Evolutionary conservation across 2,888 invertebrate species (phyloP).

Genomic region (Spodoptera exigua): DNA sequence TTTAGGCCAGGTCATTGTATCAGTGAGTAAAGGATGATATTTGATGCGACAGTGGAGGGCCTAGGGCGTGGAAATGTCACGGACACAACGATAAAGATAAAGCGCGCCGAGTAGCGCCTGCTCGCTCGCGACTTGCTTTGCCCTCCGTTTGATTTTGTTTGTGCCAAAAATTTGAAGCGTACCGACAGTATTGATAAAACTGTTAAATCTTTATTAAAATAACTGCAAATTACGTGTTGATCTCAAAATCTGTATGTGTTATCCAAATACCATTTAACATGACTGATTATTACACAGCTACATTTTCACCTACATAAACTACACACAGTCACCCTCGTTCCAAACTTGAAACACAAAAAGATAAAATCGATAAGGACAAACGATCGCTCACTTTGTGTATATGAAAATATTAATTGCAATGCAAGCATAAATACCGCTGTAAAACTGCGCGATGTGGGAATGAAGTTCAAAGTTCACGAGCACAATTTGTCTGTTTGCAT

Average conservation of each 20-base stretch:
- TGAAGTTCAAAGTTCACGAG: slow-evolving; percentile 21
- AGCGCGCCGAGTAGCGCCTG: slow-evolving; percentile 44
- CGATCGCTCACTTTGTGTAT: not conserved
- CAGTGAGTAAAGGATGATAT: slow-evolving; percentile 63
- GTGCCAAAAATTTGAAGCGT: slow-evolving; percentile 13
- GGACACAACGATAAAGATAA: slow-evolving; percentile 79
- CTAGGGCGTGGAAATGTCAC: slow-evolving; percentile 81
- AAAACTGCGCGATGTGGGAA: slow-evolving; percentile 19
- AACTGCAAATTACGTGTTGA: not conserved
- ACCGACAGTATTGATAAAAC: no score
- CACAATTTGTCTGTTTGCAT: slow-evolving; percentile 11
- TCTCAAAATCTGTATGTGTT: no score
- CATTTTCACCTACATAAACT: no score
- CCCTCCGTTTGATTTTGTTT: slow-evolving; percentile 32
- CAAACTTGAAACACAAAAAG: not conserved
- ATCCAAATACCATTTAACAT: no score
- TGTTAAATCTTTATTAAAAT: no score
- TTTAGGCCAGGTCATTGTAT: slow-evolving; percentile 55
- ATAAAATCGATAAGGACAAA: not conserved
- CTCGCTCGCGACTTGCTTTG: slow-evolving; percentile 29
- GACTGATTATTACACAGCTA: no score
- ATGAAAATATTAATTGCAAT: slow-evolving; percentile 15
- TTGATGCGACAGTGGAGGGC: slow-evolving; percentile 60
- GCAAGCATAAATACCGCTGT: slow-evolving; percentile 8
- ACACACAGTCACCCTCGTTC: no score